phyloP scores from a whole-genome alignment of 2,797 vertebrate genomes.

The Nyctibius grandis region DNA sequence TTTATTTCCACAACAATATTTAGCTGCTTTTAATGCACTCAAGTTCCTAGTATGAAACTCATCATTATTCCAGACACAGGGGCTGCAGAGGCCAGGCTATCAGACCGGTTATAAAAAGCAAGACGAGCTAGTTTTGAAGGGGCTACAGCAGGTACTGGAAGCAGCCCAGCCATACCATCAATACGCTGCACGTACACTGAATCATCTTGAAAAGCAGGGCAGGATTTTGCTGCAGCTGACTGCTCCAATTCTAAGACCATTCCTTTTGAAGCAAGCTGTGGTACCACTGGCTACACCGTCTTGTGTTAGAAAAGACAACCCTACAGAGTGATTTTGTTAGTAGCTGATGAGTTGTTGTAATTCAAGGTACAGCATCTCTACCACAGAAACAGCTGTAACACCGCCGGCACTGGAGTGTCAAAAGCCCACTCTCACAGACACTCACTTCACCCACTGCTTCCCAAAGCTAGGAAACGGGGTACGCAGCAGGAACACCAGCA shows the following conservation, averaged over 20 bases:
- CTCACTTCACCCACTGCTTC: neutral
- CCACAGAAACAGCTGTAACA: neutral
- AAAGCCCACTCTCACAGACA: neutral
- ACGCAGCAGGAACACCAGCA: neutral
- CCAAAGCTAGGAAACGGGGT: neutral
- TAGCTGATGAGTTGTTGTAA: neutral
- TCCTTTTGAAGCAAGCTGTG: neutral
- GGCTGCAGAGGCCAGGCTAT: neutral
- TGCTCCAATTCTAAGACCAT: neutral
- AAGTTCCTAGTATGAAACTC: neutral
- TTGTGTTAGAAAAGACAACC: neutral
- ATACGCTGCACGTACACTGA: rapidly evolving
- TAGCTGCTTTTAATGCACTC: neutral
- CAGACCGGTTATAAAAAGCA: neutral
- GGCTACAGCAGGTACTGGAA: neutral
- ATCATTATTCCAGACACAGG: rapidly evolving
- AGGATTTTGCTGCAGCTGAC: neutral
- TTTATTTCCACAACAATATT: neutral
- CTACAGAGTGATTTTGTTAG: neutral
- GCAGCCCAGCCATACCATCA: neutral
- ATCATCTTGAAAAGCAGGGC: neutral
- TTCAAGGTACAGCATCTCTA: neutral
- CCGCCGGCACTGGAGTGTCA: neutral
- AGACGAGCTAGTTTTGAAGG: neutral
- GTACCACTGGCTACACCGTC: neutral